phyloP scores from a whole-genome alignment of 2,113 vertebrate species.

The Barnardius zonarius region DNA sequence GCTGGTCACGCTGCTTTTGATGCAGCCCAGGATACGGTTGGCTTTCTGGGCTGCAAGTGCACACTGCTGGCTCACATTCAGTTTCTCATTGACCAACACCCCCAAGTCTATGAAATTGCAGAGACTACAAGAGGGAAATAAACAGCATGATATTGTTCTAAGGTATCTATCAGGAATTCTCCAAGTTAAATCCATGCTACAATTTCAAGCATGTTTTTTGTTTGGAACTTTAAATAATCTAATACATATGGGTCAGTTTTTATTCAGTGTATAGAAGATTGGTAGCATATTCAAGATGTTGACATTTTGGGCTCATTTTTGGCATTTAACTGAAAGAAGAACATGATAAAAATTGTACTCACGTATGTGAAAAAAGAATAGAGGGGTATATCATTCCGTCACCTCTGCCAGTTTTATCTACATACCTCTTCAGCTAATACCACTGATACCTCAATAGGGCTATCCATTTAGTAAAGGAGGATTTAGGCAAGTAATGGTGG shows the following conservation, averaged over 20 bases:
- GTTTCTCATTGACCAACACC: too few relatives aligned
- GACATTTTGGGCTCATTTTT: not conserved
- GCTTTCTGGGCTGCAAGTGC: too few relatives aligned
- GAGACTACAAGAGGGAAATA: not conserved
- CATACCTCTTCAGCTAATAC: not conserved
- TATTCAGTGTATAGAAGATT: not conserved
- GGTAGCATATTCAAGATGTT: not conserved
- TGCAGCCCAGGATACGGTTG: too few relatives aligned
- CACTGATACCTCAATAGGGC: not conserved
- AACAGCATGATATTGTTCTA: not conserved
- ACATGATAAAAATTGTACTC: not conserved
- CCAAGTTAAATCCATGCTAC: not conserved
- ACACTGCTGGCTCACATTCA: too few relatives aligned
- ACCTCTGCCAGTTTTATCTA: not conserved
- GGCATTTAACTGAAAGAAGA: not conserved
- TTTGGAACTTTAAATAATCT: not conserved
- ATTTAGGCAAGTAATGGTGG: not conserved
- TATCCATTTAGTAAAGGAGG: not conserved
- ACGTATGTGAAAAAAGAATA: not conserved
- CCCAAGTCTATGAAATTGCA: not conserved
- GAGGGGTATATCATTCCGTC: not conserved
- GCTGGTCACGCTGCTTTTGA: too few relatives aligned
- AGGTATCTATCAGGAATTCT: not conserved
- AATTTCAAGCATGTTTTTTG: not conserved
- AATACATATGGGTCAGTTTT: not conserved